phyloP scores from a whole-genome alignment of 2,113 vertebrate genomes.

The Rhodinocichla rosea region DNA sequence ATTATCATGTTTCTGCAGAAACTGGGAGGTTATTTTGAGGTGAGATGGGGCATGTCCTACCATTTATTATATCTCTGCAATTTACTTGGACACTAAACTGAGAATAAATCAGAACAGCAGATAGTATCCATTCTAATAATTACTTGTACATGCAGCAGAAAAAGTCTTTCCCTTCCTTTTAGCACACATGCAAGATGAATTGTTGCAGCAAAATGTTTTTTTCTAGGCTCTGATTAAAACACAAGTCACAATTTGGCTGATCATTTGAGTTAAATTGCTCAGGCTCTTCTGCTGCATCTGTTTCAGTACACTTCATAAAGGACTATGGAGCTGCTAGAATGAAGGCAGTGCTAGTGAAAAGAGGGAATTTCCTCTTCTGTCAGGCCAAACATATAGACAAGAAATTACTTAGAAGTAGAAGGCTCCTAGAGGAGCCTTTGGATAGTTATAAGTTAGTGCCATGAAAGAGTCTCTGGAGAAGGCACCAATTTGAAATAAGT shows the following conservation, averaged over 20 bases:
- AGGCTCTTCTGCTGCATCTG: neutral
- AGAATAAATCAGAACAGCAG: neutral
- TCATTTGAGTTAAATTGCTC: neutral
- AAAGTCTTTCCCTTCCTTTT: neutral
- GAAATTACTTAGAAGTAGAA: neutral
- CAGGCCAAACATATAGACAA: neutral
- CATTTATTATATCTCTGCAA: neutral
- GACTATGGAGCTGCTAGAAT: neutral
- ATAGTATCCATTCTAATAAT: neutral
- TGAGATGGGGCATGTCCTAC: neutral
- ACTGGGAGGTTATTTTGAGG: neutral
- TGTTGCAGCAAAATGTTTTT: constrained; percentile 26
- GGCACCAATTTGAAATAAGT: neutral
- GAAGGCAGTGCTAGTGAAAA: neutral
- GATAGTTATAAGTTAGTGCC: neutral
- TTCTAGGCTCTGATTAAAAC: constrained; percentile 48
- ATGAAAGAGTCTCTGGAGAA: neutral
- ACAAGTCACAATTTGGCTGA: constrained; percentile 42
- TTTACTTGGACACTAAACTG: neutral
- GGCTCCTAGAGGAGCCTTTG: neutral
- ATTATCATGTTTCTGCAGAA: neutral
- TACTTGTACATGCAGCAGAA: constrained; percentile 21
- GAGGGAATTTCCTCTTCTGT: constrained; percentile 26
- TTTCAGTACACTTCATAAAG: constrained; percentile 8
- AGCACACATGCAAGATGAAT: neutral